phyloP scores from a whole-genome alignment of 2,888 invertebrate species.

The Cataglyphis livida region DNA sequence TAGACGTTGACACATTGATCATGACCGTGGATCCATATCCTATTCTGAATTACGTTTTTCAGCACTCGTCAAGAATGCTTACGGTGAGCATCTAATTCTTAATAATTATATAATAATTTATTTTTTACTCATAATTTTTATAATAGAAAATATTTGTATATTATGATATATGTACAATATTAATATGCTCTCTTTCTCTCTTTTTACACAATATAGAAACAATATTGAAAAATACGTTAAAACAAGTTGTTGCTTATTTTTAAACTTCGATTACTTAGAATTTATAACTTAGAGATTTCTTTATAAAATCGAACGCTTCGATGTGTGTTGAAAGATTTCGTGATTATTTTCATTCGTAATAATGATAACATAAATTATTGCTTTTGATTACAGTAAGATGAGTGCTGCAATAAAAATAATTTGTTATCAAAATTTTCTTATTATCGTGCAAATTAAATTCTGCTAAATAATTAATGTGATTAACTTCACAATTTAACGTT shows the following conservation, averaged over 20 bases:
- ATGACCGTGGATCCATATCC: conserved; percentile 74
- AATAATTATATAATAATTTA: neutral
- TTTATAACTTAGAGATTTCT: neutral
- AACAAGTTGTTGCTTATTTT: neutral
- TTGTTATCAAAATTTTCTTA: neutral
- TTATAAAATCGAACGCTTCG: neutral
- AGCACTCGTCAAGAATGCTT: conserved; percentile 82
- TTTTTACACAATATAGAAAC: neutral
- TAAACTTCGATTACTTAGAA: neutral
- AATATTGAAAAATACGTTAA: neutral
- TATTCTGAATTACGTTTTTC: conserved; percentile 82
- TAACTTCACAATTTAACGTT: neutral
- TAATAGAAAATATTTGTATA: neutral
- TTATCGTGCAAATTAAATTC: neutral
- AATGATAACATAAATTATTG: neutral
- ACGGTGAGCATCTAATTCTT: conserved; percentile 78
- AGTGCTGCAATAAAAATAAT: neutral
- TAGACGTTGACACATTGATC: conserved; percentile 19
- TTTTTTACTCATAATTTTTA: neutral
- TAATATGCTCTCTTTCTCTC: neutral
- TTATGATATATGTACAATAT: neutral
- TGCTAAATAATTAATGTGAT: neutral
- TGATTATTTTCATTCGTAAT: neutral
- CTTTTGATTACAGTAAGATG: neutral
- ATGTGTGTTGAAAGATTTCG: neutral